Evolutionary conservation across 2,888 invertebrate genomes (phyloP).

Genomic region (Elegia similella): DNA sequence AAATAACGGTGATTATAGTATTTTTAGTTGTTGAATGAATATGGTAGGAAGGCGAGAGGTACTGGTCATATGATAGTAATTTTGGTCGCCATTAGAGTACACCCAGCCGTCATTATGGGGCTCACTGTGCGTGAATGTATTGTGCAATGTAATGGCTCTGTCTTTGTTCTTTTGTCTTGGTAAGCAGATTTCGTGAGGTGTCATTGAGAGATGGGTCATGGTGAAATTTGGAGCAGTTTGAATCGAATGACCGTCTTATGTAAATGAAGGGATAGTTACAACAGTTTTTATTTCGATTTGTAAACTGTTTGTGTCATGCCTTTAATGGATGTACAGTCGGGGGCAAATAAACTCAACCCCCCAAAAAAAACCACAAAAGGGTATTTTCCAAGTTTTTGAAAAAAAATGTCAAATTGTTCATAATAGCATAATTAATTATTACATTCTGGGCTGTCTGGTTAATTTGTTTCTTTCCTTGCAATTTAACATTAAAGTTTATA

Average conservation of each 20-base stretch:
- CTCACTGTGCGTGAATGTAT: constrained; percentile 62
- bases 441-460: too few species aligned
- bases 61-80: constrained; percentile 52
- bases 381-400: too few species aligned
- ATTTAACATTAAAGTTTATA: too few species aligned
- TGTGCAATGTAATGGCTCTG: constrained; percentile 62
- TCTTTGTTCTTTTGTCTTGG: constrained; percentile 73
- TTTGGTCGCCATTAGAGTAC: constrained; percentile 58
- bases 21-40: constrained; percentile 15
- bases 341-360: too few species aligned
- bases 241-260: constrained; percentile 15
- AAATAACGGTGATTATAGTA: constrained; percentile 25
- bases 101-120: constrained; percentile 57
- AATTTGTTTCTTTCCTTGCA: too few species aligned
- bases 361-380: too few species aligned
- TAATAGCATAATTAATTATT: too few species aligned
- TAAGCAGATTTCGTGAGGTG: constrained; percentile 53
- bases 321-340: too few species aligned
- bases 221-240: constrained; percentile 47
- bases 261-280: background rate
- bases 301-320: background rate
- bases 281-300: background rate
- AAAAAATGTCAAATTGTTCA: too few species aligned
- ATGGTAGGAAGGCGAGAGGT: constrained; percentile 37
- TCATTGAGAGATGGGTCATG: constrained; percentile 73